Evolutionary conservation across 2,113 vertebrate genomes (phyloP).

Genomic region (Poecile atricapillus): DNA sequence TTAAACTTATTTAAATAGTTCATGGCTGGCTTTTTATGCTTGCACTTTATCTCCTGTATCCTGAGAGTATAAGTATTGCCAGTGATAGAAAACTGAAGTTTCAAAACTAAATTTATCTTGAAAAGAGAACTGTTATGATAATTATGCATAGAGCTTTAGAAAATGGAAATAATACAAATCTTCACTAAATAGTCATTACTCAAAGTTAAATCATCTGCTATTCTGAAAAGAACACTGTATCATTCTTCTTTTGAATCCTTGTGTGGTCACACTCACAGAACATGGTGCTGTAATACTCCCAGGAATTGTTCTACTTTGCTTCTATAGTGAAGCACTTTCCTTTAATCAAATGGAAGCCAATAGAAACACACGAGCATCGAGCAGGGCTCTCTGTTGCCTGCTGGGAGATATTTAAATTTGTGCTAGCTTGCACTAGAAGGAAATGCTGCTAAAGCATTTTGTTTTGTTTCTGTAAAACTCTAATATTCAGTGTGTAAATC

Average conservation of each 20-base stretch:
- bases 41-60: background rate
- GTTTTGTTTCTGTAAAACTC: background rate
- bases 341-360: constrained; percentile 62
- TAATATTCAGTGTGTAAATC: background rate
- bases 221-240: background rate
- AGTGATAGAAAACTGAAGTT: background rate
- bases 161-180: background rate
- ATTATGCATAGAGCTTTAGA: background rate
- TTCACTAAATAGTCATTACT: background rate
- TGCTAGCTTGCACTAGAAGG: constrained; percentile 68
- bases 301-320: constrained; percentile 53
- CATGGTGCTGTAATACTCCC: background rate
- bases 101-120: background rate
- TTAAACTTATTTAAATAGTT: background rate
- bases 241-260: background rate
- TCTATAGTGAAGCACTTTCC: constrained; percentile 52
- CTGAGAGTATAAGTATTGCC: background rate
- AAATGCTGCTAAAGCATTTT: constrained; percentile 69
- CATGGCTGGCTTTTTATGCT: background rate
- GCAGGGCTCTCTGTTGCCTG: constrained; percentile 54
- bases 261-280: background rate
- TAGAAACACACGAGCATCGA: background rate
- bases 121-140: background rate
- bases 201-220: background rate
- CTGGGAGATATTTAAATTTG: constrained; percentile 76